Evolutionary conservation across 1,140 invertebrate genomes (phyloP), one percentile per base, ranked within the genome.

Genomic region (Cylas formicarius): DNA sequence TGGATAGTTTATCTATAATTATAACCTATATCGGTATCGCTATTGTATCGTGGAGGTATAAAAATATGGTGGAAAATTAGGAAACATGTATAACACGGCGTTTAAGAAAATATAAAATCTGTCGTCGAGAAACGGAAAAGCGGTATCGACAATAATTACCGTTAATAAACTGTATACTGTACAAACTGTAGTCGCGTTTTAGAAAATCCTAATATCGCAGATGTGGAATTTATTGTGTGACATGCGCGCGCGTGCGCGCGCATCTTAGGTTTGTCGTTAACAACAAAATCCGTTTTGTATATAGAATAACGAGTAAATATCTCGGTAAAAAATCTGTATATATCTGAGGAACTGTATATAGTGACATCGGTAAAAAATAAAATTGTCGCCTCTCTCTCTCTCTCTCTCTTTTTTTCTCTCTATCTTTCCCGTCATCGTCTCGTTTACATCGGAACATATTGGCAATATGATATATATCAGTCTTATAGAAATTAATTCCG

Each of bases 381-480:
- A 56, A 48, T 53, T 51, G 48, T 50, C 38, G 43, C 48, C 42
- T 31, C 39, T 47, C n/a, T n/a, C n/a, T n/a, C n/a, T n/a, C n/a
- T n/a, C n/a, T n/a, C n/a, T n/a, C n/a, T n/a, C n/a, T n/a, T n/a
- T n/a, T n/a, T n/a, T n/a, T n/a, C n/a, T n/a, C n/a, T n/a, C n/a
- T n/a, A n/a, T n/a, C n/a, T n/a, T n/a, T n/a, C n/a, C n/a, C n/a
- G n/a, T n/a, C n/a, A 51, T 50, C 26, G 38, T 48, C 31, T 41
- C 17, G 33, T 42, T 46, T 28, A 47, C 52, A 54, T 62, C 57
- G 58, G 58, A 62, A 61, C 58, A 55, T 48, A 24, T 64, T 64
- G 62, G 62, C 62, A 64, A 61, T 61, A 60, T 57, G 52, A 61
- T 59, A 59, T n/a, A n/a, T 55, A 63, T 64, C 61, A 63, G 61